phyloP scores from a whole-genome alignment of 2,113 vertebrate species.

The Pelvicachromis taeniatus region DNA sequence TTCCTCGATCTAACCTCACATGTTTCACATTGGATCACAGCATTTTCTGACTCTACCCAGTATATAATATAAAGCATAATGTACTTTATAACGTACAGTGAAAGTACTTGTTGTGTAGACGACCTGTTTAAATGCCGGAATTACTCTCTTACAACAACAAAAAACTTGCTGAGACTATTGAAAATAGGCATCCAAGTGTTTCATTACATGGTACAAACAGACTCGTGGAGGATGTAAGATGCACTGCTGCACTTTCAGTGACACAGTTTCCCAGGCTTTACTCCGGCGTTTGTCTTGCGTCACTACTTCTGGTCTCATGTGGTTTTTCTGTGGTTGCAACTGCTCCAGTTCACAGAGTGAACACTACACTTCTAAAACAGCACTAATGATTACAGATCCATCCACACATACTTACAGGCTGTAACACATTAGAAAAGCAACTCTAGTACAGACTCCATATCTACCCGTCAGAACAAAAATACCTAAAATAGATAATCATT shows the following conservation, averaged over 20 bases:
- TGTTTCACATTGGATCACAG: not conserved
- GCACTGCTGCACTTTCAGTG: conserved; percentile 59
- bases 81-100: not conserved
- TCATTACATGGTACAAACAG: conserved; percentile 26
- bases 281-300: conserved; percentile 52
- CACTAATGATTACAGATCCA: conserved; percentile 44
- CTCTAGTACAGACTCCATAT: not conserved
- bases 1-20: not conserved
- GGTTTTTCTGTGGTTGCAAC: conserved; percentile 65
- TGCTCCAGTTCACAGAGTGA: conserved; percentile 64
- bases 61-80: not conserved
- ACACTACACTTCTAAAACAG: conserved; percentile 37
- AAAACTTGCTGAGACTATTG: conserved; percentile 15
- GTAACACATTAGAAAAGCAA: conserved; percentile 29
- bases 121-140: not conserved
- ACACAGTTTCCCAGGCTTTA: conserved; percentile 70
- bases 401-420: conserved; percentile 24
- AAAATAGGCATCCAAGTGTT: conserved; percentile 8
- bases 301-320: conserved; percentile 65
- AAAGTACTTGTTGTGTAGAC: not conserved
- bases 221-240: conserved; percentile 50
- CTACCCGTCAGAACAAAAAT: conserved; percentile 7
- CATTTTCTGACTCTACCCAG: not conserved
- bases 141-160: not conserved
- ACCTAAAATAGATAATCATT: conserved; percentile 10